phyloP scores from a whole-genome alignment of 2,888 invertebrate genomes.

The Cryptocephalus moraei region DNA sequence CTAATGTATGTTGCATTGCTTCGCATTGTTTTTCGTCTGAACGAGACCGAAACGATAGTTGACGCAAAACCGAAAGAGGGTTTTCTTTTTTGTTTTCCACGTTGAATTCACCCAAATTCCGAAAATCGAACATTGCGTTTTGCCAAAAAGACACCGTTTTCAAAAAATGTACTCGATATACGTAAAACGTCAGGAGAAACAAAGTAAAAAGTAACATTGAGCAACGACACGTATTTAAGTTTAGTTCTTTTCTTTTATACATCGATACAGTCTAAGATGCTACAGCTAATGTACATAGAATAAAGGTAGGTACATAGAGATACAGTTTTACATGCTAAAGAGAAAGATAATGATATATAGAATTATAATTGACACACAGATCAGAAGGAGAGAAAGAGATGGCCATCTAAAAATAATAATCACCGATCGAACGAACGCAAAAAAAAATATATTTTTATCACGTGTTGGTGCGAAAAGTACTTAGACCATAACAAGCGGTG shows the following conservation, averaged over 20 bases:
- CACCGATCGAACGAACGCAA: too few species aligned
- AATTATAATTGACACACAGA: constrained; percentile 31
- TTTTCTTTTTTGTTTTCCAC: constrained; percentile 13
- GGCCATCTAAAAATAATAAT: constrained; percentile 5
- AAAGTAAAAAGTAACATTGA: constrained; percentile 20
- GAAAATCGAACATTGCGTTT: constrained; percentile 37
- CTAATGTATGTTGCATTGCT: constrained; percentile 27
- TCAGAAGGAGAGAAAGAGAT: constrained; percentile 20
- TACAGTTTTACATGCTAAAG: constrained; percentile 21
- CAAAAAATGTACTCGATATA: constrained; percentile 14
- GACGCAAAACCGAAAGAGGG: background rate
- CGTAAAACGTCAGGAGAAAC: constrained; percentile 1
- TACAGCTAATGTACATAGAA: constrained; percentile 23
- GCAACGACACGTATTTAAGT: constrained; percentile 39
- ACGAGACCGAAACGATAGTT: background rate
- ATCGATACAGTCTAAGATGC: constrained; percentile 31
- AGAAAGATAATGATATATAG: constrained; percentile 27
- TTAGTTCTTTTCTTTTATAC: constrained; percentile 20
- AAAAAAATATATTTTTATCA: too few species aligned
- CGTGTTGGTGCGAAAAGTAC: too few species aligned
- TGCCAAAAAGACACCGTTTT: constrained; percentile 35
- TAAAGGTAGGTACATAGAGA: constrained; percentile 21
- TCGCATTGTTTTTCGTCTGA: constrained; percentile 21
- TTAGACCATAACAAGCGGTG: too few species aligned
- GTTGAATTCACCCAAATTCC: constrained; percentile 43